A percentile compares a stretch with the other conserved stretches of the same genome.
Evolutionary conservation across 2,797 vertebrate genomes (phyloP).

Genomic region (Tachyglossus aculeatus): DNA sequence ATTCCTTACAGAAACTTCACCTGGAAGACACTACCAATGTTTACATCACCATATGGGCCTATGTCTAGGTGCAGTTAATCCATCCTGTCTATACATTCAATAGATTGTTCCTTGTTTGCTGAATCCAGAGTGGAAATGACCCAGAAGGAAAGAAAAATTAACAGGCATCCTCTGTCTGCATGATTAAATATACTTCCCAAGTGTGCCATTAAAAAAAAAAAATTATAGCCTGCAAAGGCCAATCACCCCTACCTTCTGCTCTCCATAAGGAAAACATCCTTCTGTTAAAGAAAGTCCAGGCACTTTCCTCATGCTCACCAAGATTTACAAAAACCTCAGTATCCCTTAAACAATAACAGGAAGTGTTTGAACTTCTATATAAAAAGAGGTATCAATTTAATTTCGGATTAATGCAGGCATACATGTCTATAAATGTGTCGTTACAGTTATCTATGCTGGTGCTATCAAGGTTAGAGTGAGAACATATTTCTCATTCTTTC

Average conservation of each 20-base stretch:
- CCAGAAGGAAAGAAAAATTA: slow-evolving; percentile 47
- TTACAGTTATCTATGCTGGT: too few relatives aligned
- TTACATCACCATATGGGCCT: slow-evolving; percentile 20
- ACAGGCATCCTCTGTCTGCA: slow-evolving; percentile 16
- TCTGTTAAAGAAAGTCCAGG: slow-evolving; percentile 1
- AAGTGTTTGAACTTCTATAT: slow-evolving; percentile 26
- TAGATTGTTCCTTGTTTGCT: slow-evolving; percentile 41
- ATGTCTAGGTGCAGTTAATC: slow-evolving; percentile 7
- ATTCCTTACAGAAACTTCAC: too few relatives aligned
- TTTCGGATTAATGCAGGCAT: too few relatives aligned
- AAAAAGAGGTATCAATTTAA: too few relatives aligned
- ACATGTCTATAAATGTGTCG: too few relatives aligned
- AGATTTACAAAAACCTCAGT: slow-evolving; percentile 18
- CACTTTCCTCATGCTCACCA: slow-evolving; percentile 24
- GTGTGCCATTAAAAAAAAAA: slow-evolving; percentile 33
- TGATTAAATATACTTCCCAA: slow-evolving; percentile 30
- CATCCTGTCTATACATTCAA: slow-evolving; percentile 35
- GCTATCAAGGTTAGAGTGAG: too few relatives aligned
- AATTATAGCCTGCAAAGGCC: slow-evolving; percentile 31
- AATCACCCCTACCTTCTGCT: slow-evolving; percentile 2
- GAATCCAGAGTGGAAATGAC: slow-evolving; percentile 49
- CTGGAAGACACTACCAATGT: too few relatives aligned
- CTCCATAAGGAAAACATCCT: slow-evolving; percentile 18
- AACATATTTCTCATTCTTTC: too few relatives aligned
- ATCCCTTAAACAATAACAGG: background rate